Conservation (phyloP, 2,888 invertebrate genomes). For the Cantharis nigra region DNA sequence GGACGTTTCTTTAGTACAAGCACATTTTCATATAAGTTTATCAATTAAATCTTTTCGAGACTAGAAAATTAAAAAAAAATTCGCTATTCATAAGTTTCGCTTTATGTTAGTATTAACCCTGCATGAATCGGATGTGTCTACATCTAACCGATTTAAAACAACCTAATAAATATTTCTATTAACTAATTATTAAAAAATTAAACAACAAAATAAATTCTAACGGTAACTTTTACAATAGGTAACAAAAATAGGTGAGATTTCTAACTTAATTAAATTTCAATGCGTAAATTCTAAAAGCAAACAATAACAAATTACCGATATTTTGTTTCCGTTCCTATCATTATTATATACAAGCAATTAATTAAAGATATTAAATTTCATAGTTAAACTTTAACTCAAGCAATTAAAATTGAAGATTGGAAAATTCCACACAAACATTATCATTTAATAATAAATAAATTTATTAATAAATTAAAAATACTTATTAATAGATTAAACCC, state of each 20-base stretch:
- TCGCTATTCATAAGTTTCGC: neutral
- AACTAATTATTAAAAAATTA: neutral
- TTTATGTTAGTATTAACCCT: neutral
- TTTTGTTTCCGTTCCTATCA: neutral
- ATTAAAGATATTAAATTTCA: neutral
- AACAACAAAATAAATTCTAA: neutral
- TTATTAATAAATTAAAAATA: neutral
- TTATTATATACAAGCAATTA: neutral
- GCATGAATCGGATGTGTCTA: neutral
- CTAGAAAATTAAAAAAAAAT: neutral
- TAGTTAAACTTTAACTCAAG: neutral
- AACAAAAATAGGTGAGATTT: neutral
- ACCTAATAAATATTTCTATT: neutral
- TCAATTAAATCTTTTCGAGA: neutral
- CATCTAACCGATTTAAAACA: neutral
- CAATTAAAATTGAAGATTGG: neutral
- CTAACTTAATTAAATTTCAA: neutral
- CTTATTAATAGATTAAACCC: neutral
- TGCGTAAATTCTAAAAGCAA: neutral
- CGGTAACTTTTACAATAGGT: neutral
- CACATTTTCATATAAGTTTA: neutral
- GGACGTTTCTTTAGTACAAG: neutral
- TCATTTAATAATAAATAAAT: neutral
- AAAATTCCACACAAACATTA: neutral
- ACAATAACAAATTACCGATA: neutral